These are phyloP conservation scores for Prorops nasuta DNA, from an alignment of 1,140 invertebrate genomes.

Conservation along the genomic window DNA sequence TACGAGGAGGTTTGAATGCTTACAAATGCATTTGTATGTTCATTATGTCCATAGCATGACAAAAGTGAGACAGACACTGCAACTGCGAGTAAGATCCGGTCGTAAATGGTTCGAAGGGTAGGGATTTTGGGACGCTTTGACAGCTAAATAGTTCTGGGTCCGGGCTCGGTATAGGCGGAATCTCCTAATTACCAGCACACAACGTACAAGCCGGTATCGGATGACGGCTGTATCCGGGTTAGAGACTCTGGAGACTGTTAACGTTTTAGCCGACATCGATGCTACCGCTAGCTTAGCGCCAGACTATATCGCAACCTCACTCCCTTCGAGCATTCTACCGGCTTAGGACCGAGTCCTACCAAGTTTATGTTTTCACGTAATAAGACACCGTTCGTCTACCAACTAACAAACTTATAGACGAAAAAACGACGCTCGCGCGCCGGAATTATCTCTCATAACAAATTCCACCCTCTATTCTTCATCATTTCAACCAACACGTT, in stretches of 20 bases:
- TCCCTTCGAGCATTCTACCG: slow-evolving; percentile 10
- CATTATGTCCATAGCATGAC: background rate
- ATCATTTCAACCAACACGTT: too few relatives aligned
- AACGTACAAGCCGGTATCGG: slow-evolving; percentile 28
- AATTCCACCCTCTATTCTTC: too few relatives aligned
- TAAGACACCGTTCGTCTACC: slow-evolving; percentile 7
- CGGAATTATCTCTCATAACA: too few relatives aligned
- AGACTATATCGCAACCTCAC: slow-evolving; percentile 10
- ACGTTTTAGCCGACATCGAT: slow-evolving; percentile 28
- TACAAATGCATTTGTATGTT: too few relatives aligned
- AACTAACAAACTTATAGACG: too few relatives aligned
- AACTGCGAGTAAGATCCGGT: slow-evolving; percentile 16
- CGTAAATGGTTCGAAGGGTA: slow-evolving; percentile 18
- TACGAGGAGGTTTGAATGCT: background rate
- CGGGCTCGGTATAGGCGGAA: slow-evolving; percentile 21
- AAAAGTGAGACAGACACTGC: too few relatives aligned
- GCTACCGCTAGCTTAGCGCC: slow-evolving; percentile 34
- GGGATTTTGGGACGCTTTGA: slow-evolving; percentile 11
- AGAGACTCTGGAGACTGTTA: slow-evolving; percentile 42
- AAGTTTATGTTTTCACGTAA: slow-evolving; percentile 24
- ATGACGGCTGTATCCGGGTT: slow-evolving; percentile 46
- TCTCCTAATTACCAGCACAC: slow-evolving; percentile 40
- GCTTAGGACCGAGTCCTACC: slow-evolving; percentile 4
- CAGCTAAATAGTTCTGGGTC: slow-evolving; percentile 24
- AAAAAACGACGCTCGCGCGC: too few relatives aligned